phyloP scores from a whole-genome alignment of 1,140 invertebrate species.

The Leptopilina boulardi region DNA sequence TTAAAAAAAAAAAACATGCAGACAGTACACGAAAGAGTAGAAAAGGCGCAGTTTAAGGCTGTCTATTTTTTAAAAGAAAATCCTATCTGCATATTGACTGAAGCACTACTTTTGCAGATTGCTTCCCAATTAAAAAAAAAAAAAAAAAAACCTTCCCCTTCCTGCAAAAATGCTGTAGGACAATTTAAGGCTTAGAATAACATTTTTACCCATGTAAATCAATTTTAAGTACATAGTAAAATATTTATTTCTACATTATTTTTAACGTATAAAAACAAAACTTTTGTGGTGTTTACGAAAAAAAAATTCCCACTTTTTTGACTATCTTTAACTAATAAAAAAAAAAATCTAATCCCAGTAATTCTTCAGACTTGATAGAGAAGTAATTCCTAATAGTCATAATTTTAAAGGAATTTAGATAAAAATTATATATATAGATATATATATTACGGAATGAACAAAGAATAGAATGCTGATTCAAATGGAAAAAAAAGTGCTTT shows the following conservation, averaged over 20 bases:
- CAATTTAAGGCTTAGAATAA: constrained; percentile 5
- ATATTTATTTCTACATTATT: constrained; percentile 4
- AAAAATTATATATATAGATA: no score
- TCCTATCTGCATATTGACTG: constrained; percentile 28
- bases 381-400: constrained; percentile 33
- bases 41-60: constrained; percentile 22
- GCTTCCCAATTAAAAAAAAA: not conserved
- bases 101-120: constrained; percentile 26
- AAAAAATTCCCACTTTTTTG: not conserved
- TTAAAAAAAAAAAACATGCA: not conserved
- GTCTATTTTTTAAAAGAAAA: constrained; percentile 9
- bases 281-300: constrained; percentile 3
- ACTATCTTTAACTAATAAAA: constrained; percentile 10
- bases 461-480: constrained; percentile 10
- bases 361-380: constrained; percentile 3
- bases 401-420: constrained; percentile 30
- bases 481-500: constrained; percentile 29
- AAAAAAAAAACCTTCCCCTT: not conserved
- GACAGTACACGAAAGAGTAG: not conserved
- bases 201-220: constrained; percentile 8
- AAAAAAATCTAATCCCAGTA: not conserved
- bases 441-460: constrained; percentile 15
- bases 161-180: not conserved
- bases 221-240: constrained; percentile 9
- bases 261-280: not conserved